Evolutionary conservation across 2,888 invertebrate species (phyloP), one percentile per base, ranked within the genome.

Genomic region (Mesorhabditis belari): DNA sequence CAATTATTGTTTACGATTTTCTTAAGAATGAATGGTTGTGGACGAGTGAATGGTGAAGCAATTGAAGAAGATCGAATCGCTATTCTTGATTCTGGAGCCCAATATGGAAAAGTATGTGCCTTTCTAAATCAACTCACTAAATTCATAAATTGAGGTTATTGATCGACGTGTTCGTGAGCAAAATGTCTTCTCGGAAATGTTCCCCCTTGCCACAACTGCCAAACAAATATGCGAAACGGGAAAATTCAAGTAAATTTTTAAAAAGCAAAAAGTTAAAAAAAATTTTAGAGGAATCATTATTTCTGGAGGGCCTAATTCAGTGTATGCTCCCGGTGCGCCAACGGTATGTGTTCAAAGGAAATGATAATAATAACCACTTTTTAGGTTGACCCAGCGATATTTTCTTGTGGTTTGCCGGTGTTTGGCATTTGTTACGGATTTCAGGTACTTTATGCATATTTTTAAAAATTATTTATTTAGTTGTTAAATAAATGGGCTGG

Each of bases 381-480:
- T 35, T 35, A 88, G 82, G 95, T 94, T 81, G 96, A 99, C 83
- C 88, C 92, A 0, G 91, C 91, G 79, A 91, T 98, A 80, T 98
- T 99, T 85, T 88, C 89, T 83, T 89, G 92, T 83, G 93, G 92
- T 70, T 85, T 98, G 73, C 98, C 98, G 5, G 89, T 98, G 69
- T 65, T 85, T 85, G 96, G 96, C 76, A 98, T 98, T 81, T 98
- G 98, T 85, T 98, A 98, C 85, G 98, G 98, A 52, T 92, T 98
- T 90, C 96, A 85, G 82, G 84, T 85, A n/a, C n/a, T n/a, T n/a
- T n/a, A n/a, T n/a, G n/a, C n/a, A n/a, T n/a, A n/a, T n/a, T n/a
- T n/a, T n/a, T n/a, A n/a, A 19, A 55, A 23, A 25, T 3, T 19
- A 5, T 28, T n/a, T n/a, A 35, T 77, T 51, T 67, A 98, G 86